Conservation (phyloP, 2,797 vertebrate genomes). For the Darevskia mixta region DNA sequence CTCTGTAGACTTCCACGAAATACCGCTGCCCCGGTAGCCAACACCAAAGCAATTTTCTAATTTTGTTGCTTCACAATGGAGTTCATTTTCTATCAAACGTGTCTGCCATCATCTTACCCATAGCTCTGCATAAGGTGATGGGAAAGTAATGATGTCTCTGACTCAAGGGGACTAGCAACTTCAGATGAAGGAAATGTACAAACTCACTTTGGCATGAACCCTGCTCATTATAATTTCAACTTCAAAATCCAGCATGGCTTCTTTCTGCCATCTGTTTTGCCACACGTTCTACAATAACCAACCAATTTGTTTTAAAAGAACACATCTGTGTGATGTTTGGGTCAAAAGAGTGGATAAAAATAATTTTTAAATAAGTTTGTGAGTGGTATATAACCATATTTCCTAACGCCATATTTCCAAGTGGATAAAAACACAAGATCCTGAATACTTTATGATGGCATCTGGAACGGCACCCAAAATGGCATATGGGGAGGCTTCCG, state of each 20-base stretch:
- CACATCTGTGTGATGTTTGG: background rate
- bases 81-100: conserved; percentile 4
- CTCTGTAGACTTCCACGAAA: conserved; percentile 23
- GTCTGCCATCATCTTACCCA: background rate
- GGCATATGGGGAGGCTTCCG: conserved; percentile 36
- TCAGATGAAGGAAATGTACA: background rate
- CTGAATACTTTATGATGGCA: background rate
- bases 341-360: background rate
- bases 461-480: conserved; percentile 12
- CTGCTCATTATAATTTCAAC: conserved; percentile 5
- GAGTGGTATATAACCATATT: background rate
- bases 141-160: background rate
- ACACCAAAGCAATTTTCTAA: conserved; percentile 23
- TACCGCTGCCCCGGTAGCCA: conserved; percentile 10
- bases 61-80: conserved; percentile 7
- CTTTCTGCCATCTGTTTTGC: background rate
- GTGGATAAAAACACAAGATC: conserved; percentile 16
- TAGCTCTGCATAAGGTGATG: background rate
- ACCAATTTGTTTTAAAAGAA: background rate
- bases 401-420: conserved; percentile 14
- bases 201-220: background rate
- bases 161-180: conserved; percentile 14
- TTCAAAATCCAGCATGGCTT: background rate
- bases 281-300: background rate
- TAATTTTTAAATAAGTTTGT: background rate